phyloP scores from a whole-genome alignment of 2,797 vertebrate genomes.

The Anomalospiza imberbis region DNA sequence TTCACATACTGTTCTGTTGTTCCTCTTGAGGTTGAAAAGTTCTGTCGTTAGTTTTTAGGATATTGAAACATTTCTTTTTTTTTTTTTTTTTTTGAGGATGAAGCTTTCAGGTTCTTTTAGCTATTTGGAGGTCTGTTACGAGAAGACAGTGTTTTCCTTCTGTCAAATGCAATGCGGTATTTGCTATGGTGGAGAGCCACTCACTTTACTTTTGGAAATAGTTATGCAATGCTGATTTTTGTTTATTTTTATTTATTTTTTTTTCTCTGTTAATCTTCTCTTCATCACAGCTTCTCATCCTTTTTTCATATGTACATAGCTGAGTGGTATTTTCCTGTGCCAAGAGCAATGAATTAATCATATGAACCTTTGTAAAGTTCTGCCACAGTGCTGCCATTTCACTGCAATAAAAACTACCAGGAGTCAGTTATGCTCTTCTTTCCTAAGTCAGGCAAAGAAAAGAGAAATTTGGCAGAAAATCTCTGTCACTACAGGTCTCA shows the following conservation, averaged over 20 bases:
- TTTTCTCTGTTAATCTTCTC: not conserved
- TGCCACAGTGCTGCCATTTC: not conserved
- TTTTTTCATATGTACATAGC: not conserved
- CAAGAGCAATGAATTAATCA: not conserved
- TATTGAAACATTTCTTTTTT: not conserved
- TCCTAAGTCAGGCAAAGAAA: not conserved
- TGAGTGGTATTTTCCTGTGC: not conserved
- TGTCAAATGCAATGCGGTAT: rapidly evolving
- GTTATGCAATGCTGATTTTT: not conserved
- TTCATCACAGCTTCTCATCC: not conserved
- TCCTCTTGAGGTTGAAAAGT: not conserved
- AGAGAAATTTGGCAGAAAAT: not conserved
- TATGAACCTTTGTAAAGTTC: not conserved
- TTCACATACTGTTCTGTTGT: not conserved
- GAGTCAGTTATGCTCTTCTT: not conserved
- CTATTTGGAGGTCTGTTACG: not conserved
- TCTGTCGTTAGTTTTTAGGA: not conserved
- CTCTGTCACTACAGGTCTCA: not conserved
- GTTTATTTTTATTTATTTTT: not conserved
- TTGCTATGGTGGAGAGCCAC: rapidly evolving
- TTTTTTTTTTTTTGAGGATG: not conserved
- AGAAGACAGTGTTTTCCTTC: not conserved
- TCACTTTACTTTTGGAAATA: not conserved
- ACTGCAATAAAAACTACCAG: not conserved
- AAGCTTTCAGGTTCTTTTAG: not conserved